Evolutionary conservation across 2,888 invertebrate species (phyloP).

Genomic region (Eristalinus aeneus): DNA sequence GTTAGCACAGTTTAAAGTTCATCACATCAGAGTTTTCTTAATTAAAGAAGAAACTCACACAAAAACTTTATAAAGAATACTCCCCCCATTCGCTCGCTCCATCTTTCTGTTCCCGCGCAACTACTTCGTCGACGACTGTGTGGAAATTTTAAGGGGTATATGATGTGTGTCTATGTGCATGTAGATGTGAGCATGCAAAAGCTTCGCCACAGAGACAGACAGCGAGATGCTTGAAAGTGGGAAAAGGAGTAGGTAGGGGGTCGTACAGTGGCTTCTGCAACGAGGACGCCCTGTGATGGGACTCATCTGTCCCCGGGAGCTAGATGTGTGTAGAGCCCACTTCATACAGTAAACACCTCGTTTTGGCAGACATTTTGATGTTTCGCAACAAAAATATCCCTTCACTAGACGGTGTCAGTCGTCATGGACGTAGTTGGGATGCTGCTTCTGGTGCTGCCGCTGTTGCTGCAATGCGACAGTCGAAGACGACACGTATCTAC

Average conservation of each 20-base stretch:
- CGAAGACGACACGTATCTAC: slow-evolving; percentile 53
- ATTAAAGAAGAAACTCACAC: slow-evolving; percentile 70
- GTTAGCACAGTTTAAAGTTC: slow-evolving; percentile 67
- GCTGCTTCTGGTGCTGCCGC: slow-evolving; percentile 50
- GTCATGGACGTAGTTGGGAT: not conserved
- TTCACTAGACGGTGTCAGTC: slow-evolving; percentile 26
- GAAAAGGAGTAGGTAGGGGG: not conserved
- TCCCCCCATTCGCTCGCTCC: not conserved
- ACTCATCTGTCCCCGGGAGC: not conserved
- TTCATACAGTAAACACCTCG: slow-evolving; percentile 71
- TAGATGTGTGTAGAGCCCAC: slow-evolving; percentile 54
- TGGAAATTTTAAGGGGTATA: slow-evolving; percentile 2
- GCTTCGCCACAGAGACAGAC: slow-evolving; percentile 21
- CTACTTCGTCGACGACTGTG: not conserved
- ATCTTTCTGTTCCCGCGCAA: not conserved
- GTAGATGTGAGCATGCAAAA: not conserved
- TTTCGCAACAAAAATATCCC: slow-evolving; percentile 67
- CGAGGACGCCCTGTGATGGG: not conserved
- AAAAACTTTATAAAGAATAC: slow-evolving; percentile 63
- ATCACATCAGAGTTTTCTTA: slow-evolving; percentile 67
- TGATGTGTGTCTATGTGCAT: not conserved
- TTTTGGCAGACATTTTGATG: slow-evolving; percentile 72
- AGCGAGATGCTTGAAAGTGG: not conserved
- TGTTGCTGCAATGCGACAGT: slow-evolving; percentile 75
- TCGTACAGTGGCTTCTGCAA: not conserved